Percentiles rank a stretch among this genome's conserved stretches.
Conservation (phyloP, 2,113 vertebrate genomes). For the Acrocephalus kingi region DNA sequence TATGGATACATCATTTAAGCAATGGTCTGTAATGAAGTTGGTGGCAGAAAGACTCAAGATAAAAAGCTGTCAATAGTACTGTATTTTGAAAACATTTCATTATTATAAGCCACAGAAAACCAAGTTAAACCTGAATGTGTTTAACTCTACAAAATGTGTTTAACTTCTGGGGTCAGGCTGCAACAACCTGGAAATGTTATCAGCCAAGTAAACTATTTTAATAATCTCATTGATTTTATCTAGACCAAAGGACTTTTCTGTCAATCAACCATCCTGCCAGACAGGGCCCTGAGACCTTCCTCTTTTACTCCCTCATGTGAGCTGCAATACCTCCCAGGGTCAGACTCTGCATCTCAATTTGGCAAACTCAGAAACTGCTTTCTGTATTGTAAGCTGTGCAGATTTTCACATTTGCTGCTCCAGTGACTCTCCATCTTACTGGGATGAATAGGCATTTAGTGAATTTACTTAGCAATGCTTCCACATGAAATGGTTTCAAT, state of each 20-base stretch:
- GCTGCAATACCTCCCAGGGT: conserved; percentile 45
- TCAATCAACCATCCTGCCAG: not conserved
- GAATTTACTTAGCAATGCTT: conserved; percentile 82
- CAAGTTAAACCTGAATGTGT: not conserved
- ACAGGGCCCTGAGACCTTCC: not conserved
- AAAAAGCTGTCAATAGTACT: not conserved
- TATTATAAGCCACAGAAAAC: not conserved
- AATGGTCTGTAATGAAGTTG: not conserved
- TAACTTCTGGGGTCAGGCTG: not conserved
- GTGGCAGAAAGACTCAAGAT: not conserved
- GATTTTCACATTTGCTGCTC: conserved; percentile 80
- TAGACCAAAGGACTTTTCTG: conserved; percentile 7
- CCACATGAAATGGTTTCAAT: conserved; percentile 80
- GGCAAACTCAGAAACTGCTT: conserved; percentile 62
- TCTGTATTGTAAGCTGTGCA: conserved; percentile 63
- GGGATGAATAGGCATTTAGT: conserved; percentile 78
- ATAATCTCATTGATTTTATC: conserved; percentile 11
- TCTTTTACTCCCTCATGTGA: not conserved
- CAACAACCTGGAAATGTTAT: not conserved
- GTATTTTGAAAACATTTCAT: not conserved
- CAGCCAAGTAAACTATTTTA: not conserved
- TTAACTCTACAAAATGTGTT: not conserved
- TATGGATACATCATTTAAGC: not conserved
- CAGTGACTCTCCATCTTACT: conserved; percentile 62
- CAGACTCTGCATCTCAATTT: conserved; percentile 58